Evolutionary conservation across 35 echinoderm and acorn worm genomes (phyloP), one percentile per base, ranked within the genome.

Genomic region (Amphiura filiformis): DNA sequence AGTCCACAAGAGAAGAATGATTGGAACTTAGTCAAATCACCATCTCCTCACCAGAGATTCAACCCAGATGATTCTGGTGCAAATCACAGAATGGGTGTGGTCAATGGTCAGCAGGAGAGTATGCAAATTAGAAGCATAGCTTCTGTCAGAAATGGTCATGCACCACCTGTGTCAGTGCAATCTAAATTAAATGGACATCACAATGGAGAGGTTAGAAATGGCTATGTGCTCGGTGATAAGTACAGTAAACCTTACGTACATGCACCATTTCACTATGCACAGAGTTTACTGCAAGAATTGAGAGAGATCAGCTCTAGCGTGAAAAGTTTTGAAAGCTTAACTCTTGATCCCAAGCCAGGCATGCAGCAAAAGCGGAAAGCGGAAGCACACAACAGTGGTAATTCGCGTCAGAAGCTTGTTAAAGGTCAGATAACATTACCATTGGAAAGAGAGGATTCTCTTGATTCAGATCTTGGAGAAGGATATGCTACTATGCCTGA

Each of bases 251-350:
- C 94, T n/a, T 96, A 65, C 76, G 94, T 96, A 17, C 94, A 92
- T 40, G 94, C 94, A 37, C 94, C 94, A 35, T 89, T 96, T 56
- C 90, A 96, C 82, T 96, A 96, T 65, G 94, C 94, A 26, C 94
- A 96, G 87, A 92, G 90, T 64, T 81, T 96, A 33, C 75, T 96
- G n/a, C 76, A 89, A 65, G 94, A 96, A 80, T 85, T 96, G n/a
- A 86, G 88, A 39, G 94, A 96, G 65, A 92, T 96, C 23, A 91
- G 94, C 78, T 87, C 90, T 78, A 96, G 90, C 36, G 90, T 92
- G 23, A 96, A 96, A 47, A 96, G 90, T 39, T 96, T 96, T 89
- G 94, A 96, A 75, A 96, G 86, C 75, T 77, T 96, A n/a, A 96
- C 94, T 9, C 79, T 96, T 36, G 94, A 96, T 28, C 94, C 94